These are phyloP conservation scores for Acrobasis suavella DNA, from an alignment of 2,888 invertebrate species.

Conservation along the genomic window DNA sequence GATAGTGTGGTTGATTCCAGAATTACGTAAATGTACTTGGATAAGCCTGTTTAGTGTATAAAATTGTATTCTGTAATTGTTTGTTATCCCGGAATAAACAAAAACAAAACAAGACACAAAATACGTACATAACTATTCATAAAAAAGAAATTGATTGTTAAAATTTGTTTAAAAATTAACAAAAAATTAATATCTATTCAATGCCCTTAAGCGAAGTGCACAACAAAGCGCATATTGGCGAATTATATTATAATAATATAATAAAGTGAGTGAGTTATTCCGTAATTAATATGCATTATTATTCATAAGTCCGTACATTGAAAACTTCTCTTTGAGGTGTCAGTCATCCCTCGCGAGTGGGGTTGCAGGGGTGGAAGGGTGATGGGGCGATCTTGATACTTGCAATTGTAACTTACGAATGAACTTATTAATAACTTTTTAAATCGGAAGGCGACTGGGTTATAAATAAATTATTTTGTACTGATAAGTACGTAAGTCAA, in stretches of 20 bases:
- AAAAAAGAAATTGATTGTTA: not conserved
- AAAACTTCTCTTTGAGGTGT: constrained; percentile 71
- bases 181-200: constrained; percentile 26
- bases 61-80: too few relatives aligned
- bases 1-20: too few relatives aligned
- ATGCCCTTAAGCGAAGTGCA: constrained; percentile 46
- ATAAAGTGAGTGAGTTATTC: constrained; percentile 56
- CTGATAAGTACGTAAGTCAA: too few relatives aligned
- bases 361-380: not conserved
- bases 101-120: too few relatives aligned
- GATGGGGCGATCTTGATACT: constrained; percentile 42
- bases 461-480: too few relatives aligned
- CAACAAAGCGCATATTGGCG: constrained; percentile 48
- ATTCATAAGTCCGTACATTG: constrained; percentile 58
- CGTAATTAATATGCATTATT: constrained; percentile 59
- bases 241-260: constrained; percentile 39
- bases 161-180: not conserved
- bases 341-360: constrained; percentile 56
- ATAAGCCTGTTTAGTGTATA: too few relatives aligned
- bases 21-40: too few relatives aligned
- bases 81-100: too few relatives aligned
- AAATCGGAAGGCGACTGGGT: too few relatives aligned
- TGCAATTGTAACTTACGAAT: constrained; percentile 3
- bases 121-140: not conserved
- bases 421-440: too few relatives aligned